These are phyloP conservation scores for Diplogasteroides magnus DNA, from an alignment of 1,140 invertebrate species.

Conservation along the genomic window DNA sequence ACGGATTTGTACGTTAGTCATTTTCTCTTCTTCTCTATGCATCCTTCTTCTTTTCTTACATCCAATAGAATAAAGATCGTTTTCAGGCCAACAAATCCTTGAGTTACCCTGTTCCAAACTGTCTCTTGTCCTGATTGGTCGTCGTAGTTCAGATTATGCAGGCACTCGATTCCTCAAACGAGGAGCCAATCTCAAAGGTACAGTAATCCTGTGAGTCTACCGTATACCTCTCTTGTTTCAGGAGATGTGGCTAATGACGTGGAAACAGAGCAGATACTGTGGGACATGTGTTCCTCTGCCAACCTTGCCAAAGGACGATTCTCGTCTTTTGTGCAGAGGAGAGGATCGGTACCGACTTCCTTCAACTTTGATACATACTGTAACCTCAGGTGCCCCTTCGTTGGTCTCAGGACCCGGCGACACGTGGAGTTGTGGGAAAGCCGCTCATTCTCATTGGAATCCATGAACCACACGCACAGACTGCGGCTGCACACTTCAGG, in stretches of 20 bases:
- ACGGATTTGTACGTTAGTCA: slow-evolving; percentile 47
- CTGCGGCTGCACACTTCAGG: slow-evolving; percentile 48
- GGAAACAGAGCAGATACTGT: slow-evolving; percentile 53
- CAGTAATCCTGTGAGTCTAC: slow-evolving; percentile 8
- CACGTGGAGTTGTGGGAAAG: slow-evolving; percentile 50
- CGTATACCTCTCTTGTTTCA: slow-evolving; percentile 21
- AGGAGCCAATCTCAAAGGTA: slow-evolving; percentile 51
- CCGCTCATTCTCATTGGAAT: slow-evolving; percentile 50
- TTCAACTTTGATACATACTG: background rate
- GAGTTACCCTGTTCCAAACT: slow-evolving; percentile 47
- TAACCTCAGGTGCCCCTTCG: slow-evolving; percentile 30
- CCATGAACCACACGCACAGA: slow-evolving; percentile 47
- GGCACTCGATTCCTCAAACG: slow-evolving; percentile 52
- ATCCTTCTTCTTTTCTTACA: slow-evolving; percentile 3
- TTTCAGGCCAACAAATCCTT: slow-evolving; percentile 44
- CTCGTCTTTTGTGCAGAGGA: slow-evolving; percentile 44
- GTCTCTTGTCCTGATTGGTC: slow-evolving; percentile 42
- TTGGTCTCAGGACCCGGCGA: slow-evolving; percentile 52
- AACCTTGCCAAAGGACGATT: slow-evolving; percentile 40
- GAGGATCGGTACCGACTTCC: slow-evolving; percentile 46
- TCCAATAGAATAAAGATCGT: slow-evolving; percentile 1
- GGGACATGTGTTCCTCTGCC: slow-evolving; percentile 43
- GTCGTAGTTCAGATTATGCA: slow-evolving; percentile 48
- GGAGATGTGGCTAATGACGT: slow-evolving; percentile 53
- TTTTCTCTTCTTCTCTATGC: slow-evolving; percentile 16